Conservation (phyloP, 2,797 vertebrate species). For the Vultur gryphus region DNA sequence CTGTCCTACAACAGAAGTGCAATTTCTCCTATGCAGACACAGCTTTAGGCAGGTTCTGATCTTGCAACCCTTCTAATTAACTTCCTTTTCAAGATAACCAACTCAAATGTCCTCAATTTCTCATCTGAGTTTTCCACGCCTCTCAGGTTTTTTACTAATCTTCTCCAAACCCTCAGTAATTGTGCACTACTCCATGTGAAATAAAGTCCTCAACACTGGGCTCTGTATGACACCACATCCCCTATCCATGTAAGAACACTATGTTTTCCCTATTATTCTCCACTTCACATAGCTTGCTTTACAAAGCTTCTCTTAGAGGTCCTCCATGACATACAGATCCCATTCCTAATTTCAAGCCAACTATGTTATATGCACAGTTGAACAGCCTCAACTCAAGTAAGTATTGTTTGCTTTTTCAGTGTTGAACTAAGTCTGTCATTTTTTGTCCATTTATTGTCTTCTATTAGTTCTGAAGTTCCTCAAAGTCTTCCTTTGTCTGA, state of each 20-base stretch:
- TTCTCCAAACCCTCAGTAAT: not conserved
- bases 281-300: not conserved
- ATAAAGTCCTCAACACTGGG: not conserved
- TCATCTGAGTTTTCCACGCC: not conserved
- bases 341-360: not conserved
- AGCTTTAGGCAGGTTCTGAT: not conserved
- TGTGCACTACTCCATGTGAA: not conserved
- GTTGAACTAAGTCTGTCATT: not conserved
- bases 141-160: not conserved
- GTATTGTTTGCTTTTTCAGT: not conserved
- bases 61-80: not conserved
- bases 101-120: not conserved
- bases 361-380: rapidly evolving
- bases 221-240: not conserved
- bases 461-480: not conserved
- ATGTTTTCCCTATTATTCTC: not conserved
- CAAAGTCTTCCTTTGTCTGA: not conserved
- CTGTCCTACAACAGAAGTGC: not conserved
- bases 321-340: not conserved
- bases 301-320: not conserved
- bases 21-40: not conserved
- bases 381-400: not conserved
- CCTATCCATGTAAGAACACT: not conserved
- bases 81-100: not conserved
- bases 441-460: not conserved